Percentiles rank a stretch among this genome's conserved stretches.
Conservation (phyloP, 2,797 vertebrate species). For the Cheirogaleus major region DNA sequence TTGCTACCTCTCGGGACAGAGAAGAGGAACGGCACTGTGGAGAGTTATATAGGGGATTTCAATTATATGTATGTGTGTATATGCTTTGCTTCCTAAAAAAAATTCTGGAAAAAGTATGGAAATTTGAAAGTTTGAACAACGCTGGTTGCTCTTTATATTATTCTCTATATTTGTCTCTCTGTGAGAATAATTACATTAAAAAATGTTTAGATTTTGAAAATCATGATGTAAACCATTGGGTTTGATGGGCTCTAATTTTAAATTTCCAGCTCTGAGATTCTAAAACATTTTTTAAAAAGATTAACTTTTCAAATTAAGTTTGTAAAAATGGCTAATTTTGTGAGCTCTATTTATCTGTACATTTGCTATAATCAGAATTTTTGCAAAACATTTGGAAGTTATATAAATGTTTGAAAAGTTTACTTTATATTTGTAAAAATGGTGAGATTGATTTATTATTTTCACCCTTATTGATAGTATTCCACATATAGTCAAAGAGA, state of each 20-base stretch:
- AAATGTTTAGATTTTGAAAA: slow-evolving; percentile 32
- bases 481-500: slow-evolving; percentile 17
- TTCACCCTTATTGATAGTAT: neutral
- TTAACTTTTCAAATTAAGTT: neutral
- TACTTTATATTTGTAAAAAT: slow-evolving; percentile 36
- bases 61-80: neutral
- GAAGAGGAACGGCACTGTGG: neutral
- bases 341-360: neutral
- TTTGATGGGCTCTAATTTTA: neutral
- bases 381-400: neutral
- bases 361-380: slow-evolving; percentile 3
- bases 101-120: neutral
- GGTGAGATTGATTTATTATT: neutral
- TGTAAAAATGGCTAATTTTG: neutral
- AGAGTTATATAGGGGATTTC: neutral
- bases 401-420: neutral
- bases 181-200: neutral
- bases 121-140: neutral
- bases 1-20: neutral
- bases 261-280: neutral
- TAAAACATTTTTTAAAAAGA: neutral
- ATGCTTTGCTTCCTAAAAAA: neutral
- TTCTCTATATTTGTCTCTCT: neutral
- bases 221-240: neutral
- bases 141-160: neutral